Base-by-base conservation (phyloP, 2,888 invertebrate species). In the Mimumesa dahlbomi region DNA sequence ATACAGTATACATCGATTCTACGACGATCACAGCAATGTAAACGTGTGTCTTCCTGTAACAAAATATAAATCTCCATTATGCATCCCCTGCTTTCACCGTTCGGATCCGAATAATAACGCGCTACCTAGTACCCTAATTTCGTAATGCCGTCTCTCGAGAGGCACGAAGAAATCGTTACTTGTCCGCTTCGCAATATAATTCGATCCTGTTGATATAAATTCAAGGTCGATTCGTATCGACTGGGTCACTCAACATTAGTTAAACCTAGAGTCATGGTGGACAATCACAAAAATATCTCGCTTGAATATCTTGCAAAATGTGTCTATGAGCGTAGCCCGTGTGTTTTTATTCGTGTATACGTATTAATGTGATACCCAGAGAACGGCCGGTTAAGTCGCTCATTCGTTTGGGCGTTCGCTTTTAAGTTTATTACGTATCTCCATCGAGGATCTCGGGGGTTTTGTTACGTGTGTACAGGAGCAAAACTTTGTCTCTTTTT, bases 1-100 rank as follows among this genome's bases (percentile, higher is more conserved):
- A 65, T 62, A 54, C 31, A 62, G 46, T 52, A 56, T 9, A 43
- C 38, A 49, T 64, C 54, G 67, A 69, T 71, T 80, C 70, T 77
- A 66, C 74, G 63, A 82, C 82, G 79, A 85, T 76, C 85, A 82
- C 85, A 84, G 84, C 83, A 73, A 69, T 83, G 82, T 84, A 79
- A 84, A 84, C 78, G 79, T 82, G 79, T 83, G 77, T 84, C 81
- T 80, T 86, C 86, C 89, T 89, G 89, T 89, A 89, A 89, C 89
- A 89, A 89, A 89, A 89, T 89, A 89, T 88, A 89, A 89, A 89
- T 88, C 87, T 88, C 84, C 86, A 84, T 87, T n/a, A 86, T 86
- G 86, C 85, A 84, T 87, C 80, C 80, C 75, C 75, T 83, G 81
- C 67, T 73, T 84, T 81, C 78, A 77, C 67, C 80, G 82, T 84